Conservation (phyloP, 2,113 vertebrate genomes). For the Falco punctatus region DNA sequence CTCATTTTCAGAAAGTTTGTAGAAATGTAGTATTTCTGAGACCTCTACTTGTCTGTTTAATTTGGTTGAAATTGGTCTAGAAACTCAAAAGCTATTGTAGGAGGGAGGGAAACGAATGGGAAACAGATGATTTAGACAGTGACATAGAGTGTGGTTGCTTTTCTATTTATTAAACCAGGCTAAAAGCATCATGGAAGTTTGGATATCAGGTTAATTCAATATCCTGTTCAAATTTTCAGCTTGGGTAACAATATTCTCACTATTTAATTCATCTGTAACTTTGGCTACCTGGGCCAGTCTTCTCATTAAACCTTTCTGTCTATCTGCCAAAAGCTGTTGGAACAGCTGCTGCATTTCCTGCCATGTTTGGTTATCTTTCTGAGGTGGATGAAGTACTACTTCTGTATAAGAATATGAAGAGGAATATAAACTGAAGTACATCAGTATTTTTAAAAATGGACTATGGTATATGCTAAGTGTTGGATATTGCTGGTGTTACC, state of each 20-base stretch:
- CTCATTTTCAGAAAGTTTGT: not conserved
- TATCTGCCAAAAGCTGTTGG: constrained; percentile 1
- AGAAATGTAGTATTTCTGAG: not conserved
- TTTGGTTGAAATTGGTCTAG: not conserved
- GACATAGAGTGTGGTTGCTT: not conserved
- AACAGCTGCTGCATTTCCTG: not conserved
- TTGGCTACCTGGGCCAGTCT: constrained; percentile 1
- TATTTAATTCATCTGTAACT: constrained; percentile 6
- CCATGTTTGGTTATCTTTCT: not conserved
- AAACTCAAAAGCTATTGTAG: not conserved
- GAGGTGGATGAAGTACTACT: not conserved
- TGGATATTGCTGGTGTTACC: not conserved
- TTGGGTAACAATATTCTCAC: constrained; percentile 1
- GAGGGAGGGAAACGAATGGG: not conserved
- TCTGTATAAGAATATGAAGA: not conserved
- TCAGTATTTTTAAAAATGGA: not conserved
- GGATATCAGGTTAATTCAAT: not conserved
- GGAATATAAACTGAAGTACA: not conserved
- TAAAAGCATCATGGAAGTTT: not conserved
- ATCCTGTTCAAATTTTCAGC: constrained; percentile 32
- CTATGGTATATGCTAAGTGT: not conserved
- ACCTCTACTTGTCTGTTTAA: not conserved
- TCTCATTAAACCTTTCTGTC: not conserved
- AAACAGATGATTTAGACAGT: not conserved
- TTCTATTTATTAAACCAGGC: not conserved